Base-by-base conservation (phyloP, 2,113 vertebrate genomes). In the Fregetta grallaria region DNA sequence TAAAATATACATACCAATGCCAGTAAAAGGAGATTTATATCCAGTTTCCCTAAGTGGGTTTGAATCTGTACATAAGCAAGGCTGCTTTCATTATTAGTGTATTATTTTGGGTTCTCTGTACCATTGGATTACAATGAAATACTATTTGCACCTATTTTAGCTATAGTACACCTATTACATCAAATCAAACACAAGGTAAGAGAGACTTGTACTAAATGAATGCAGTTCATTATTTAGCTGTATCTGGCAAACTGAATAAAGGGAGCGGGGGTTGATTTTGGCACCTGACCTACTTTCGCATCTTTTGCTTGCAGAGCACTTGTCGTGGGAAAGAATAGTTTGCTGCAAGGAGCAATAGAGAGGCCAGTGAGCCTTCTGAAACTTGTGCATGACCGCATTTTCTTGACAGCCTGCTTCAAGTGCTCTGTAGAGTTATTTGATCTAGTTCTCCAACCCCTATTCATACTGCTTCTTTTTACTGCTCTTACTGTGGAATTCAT, bases 391-490 rank as follows among this genome's bases (percentile, higher is more conserved):
- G 16, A 29, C 71, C 1, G 3, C 53, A 6, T 88, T 90, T 91
- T 82, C 80, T 83, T 85, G 84, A 42, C 66, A 80, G 89, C 52
- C 83, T 89, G 80, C 85, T 70, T 92, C 66, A 11, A 96, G 89
- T 45, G 74, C 91, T 94, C 86, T 85, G 84, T 79, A 62, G 91
- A 94, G 63, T 62, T 79, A 15, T 72, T 91, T 92, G 86, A 80
- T 85, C 80, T 89, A 89, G 18, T 49, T 66, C 73, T 95, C 86
- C 81, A 95, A 82, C 29, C 3, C 27, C 83, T 87, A 45, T 87
- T 62, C 49, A 70, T 25, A 3, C 50, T 0, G 36, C 88, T 53
- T n/a, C 79, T 86, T 52, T 10, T 26, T 6, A 12, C 66, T 66
- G 86, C 74, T 93, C 78, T 83, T 12, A 5, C 32, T 10, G 84